Conservation (phyloP, 2,888 invertebrate species). For the Lochmaea capreae region DNA sequence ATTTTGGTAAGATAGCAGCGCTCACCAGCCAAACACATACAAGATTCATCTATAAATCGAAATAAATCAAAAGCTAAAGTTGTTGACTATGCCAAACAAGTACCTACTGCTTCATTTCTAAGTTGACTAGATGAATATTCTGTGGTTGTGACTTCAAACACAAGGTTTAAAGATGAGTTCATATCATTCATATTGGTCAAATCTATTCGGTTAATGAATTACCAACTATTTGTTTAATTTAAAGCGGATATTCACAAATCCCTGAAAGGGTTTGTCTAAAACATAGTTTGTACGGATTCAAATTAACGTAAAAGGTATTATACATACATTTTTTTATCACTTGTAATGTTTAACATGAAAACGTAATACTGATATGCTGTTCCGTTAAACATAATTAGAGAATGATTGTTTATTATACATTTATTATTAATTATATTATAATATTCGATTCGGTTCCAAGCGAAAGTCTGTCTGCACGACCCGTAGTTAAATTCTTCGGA, state of each 20-base stretch:
- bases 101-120: neutral
- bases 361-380: no score
- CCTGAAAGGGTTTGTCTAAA: neutral
- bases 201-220: neutral
- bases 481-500: no score
- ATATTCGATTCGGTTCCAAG: no score
- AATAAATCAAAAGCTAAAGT: neutral
- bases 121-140: neutral
- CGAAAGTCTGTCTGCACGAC: no score
- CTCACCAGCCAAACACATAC: neutral
- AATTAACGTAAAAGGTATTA: no score
- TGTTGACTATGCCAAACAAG: neutral
- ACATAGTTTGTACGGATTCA: neutral
- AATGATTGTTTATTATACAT: no score
- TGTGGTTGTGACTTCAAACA: neutral
- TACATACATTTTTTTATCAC: no score
- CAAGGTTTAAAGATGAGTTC: neutral
- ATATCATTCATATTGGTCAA: neutral
- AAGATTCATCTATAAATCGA: slow-evolving; percentile 8
- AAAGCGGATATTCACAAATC: neutral
- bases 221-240: neutral
- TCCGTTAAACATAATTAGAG: no score
- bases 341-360: no score
- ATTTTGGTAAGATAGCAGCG: slow-evolving; percentile 14
- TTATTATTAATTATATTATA: no score